Conservation (phyloP, 2,888 invertebrate genomes). For the Ectemnius lituratus region DNA sequence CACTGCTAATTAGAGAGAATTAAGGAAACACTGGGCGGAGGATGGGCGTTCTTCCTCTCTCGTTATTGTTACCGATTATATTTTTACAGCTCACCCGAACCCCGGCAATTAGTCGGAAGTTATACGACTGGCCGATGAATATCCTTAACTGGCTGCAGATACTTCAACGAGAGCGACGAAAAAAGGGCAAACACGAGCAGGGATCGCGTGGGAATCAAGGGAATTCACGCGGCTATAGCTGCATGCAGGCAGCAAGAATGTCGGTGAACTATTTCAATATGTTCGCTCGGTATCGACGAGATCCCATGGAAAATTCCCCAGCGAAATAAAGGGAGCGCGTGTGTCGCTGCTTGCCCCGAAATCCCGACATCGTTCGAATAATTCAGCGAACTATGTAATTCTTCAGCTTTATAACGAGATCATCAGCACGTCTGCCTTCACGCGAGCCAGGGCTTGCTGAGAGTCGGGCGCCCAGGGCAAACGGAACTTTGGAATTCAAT, state of each 20-base stretch:
- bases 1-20: slow-evolving; percentile 70
- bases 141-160: too few species aligned
- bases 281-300: neutral
- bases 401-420: slow-evolving; percentile 22
- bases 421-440: neutral
- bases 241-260: slow-evolving; percentile 11
- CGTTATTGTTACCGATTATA: slow-evolving; percentile 34
- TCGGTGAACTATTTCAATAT: slow-evolving; percentile 36
- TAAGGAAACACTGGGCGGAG: slow-evolving; percentile 45
- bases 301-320: too few species aligned
- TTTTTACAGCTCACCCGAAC: slow-evolving; percentile 16
- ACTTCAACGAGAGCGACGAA: neutral
- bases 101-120: slow-evolving; percentile 28
- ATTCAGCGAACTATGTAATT: neutral
- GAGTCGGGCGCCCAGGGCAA: slow-evolving; percentile 56
- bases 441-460: too few species aligned
- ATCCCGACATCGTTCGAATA: neutral
- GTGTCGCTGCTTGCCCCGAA: too few species aligned
- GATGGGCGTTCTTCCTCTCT: neutral
- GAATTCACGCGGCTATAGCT: slow-evolving; percentile 7
- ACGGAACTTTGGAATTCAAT: slow-evolving; percentile 70
- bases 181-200: neutral
- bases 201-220: neutral
- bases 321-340: too few species aligned
- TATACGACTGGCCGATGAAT: too few species aligned